A percentile compares a stretch with the other conserved stretches of the same genome.
Conservation (phyloP, 2,888 invertebrate species). For the Thera obeliscata region DNA sequence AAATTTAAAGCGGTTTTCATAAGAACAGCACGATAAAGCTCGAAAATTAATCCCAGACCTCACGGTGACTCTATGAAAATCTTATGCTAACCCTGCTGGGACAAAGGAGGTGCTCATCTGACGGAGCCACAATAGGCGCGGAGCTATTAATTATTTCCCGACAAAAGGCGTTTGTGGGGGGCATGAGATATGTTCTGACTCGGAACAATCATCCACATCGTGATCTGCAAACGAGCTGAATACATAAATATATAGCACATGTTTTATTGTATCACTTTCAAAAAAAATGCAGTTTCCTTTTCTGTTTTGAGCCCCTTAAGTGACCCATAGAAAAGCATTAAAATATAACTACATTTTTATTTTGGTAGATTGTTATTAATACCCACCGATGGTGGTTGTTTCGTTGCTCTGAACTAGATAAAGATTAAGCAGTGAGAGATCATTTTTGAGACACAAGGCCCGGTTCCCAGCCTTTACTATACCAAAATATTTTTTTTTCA, state of each 20-base stretch:
- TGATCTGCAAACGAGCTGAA: constrained; percentile 21
- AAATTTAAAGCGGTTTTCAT: background rate
- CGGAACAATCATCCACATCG: constrained; percentile 51
- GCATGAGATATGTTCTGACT: constrained; percentile 56
- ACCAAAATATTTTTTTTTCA: no score
- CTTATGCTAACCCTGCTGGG: constrained; percentile 46
- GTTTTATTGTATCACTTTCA: no score
- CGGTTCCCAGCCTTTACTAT: no score
- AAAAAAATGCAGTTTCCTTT: no score
- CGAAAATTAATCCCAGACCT: constrained; percentile 27
- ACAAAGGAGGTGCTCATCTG: constrained; percentile 63
- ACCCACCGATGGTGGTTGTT: no score
- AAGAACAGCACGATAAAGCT: constrained; percentile 11
- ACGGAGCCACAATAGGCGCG: constrained; percentile 60
- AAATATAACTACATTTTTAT: no score
- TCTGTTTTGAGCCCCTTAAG: no score
- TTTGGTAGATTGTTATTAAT: no score
- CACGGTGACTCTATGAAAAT: constrained; percentile 38
- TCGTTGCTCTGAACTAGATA: no score
- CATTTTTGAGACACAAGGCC: no score
- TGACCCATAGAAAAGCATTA: no score
- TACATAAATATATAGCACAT: constrained; percentile 8
- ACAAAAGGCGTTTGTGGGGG: constrained; percentile 59
- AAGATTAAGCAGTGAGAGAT: no score
- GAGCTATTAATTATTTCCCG: constrained; percentile 67